A percentile compares a stretch with the other conserved stretches of the same genome.
phyloP scores from a whole-genome alignment of 2,797 vertebrate genomes.

The Eidolon dupreanum region DNA sequence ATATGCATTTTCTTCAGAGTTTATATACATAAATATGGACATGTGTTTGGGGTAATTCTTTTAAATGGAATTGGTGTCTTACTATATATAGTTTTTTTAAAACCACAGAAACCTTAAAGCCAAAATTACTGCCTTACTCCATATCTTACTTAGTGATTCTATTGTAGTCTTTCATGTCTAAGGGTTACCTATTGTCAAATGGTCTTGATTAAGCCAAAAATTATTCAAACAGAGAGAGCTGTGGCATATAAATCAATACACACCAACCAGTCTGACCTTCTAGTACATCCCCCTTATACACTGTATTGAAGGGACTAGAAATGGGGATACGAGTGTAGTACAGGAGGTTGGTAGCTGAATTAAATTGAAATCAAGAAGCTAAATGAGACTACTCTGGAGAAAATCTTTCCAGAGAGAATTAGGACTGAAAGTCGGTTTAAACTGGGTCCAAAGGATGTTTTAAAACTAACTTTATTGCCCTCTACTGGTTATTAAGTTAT shows the following conservation, averaged over 20 bases:
- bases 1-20: neutral
- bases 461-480: constrained; percentile 35
- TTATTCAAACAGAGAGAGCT: neutral
- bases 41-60: neutral
- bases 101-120: neutral
- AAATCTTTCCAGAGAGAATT: neutral
- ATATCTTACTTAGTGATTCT: neutral
- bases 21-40: neutral
- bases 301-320: fast-evolving
- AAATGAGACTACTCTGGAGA: neutral
- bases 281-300: neutral
- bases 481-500: constrained; percentile 3
- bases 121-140: neutral
- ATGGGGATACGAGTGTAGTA: no score
- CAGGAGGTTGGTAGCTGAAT: neutral
- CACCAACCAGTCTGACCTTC: neutral
- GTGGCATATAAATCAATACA: neutral
- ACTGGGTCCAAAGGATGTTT: neutral
- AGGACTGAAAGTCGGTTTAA: neutral
- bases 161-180: neutral
- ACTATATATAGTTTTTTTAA: neutral
- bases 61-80: neutral
- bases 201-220: neutral
- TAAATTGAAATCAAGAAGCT: neutral
- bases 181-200: neutral